Evolutionary conservation across 2,797 vertebrate species (phyloP).

Genomic region (Onychomys arenicola): DNA sequence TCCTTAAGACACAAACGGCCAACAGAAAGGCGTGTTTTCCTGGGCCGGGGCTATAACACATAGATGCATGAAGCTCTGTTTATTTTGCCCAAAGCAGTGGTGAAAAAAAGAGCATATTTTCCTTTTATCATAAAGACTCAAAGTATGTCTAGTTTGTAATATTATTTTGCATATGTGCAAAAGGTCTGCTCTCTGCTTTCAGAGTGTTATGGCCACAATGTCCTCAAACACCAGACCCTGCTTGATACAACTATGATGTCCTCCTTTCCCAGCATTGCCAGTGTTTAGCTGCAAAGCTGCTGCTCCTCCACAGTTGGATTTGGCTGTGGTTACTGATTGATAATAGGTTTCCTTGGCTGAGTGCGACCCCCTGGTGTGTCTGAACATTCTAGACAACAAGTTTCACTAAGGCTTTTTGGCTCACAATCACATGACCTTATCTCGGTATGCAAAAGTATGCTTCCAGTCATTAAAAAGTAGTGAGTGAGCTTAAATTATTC

Average conservation of each 20-base stretch:
- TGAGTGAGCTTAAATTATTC: conserved; percentile 18
- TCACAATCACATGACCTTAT: conserved; percentile 18
- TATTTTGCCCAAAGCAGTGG: not conserved
- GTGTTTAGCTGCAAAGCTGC: conserved; percentile 8
- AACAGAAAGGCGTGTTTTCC: not conserved
- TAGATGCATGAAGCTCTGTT: not conserved
- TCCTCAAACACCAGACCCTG: not conserved
- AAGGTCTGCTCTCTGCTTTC: not conserved
- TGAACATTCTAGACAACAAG: conserved; percentile 12
- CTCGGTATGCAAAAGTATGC: conserved; percentile 16
- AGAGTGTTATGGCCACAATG: not conserved
- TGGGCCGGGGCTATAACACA: not conserved
- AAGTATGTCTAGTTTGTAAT: not conserved
- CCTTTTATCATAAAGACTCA: not conserved
- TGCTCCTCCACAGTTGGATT: not conserved
- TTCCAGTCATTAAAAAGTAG: not conserved
- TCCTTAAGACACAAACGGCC: not conserved
- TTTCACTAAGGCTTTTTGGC: not conserved
- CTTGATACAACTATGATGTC: not conserved
- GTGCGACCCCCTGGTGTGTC: not conserved
- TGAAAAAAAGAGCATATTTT: not conserved
- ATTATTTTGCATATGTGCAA: not conserved
- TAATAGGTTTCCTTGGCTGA: not conserved
- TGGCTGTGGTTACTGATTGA: not conserved
- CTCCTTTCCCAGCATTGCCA: not conserved